Conservation (phyloP, 2,888 invertebrate genomes). For the Heliconius erato region DNA sequence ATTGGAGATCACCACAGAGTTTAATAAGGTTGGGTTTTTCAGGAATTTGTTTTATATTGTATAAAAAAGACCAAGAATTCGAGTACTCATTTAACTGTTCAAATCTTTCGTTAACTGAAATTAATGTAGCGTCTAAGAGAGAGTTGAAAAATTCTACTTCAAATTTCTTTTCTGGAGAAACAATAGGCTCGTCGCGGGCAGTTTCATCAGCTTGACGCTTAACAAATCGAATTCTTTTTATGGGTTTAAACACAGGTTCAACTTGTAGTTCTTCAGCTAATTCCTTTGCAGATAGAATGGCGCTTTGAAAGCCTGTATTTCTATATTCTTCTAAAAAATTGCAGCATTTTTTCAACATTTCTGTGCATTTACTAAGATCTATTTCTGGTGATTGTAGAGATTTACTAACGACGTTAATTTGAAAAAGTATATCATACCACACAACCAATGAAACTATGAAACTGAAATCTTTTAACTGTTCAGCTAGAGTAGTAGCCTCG, state of each 20-base stretch:
- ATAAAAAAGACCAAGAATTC: too few species aligned
- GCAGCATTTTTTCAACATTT: conserved; percentile 55
- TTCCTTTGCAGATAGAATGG: conserved; percentile 49
- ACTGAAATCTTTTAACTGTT: conserved; percentile 4
- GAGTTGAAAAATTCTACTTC: too few species aligned
- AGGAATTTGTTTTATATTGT: too few species aligned
- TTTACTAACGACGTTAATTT: not conserved
- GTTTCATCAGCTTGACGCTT: not conserved
- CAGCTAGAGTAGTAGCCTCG: conserved; percentile 49
- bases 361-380: conserved; percentile 17
- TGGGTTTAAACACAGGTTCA: too few species aligned
- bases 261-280: conserved; percentile 54
- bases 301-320: conserved; percentile 21
- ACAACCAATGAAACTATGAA: conserved; percentile 40
- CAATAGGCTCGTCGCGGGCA: conserved; percentile 17
- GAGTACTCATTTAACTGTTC: too few species aligned
- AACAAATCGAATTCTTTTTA: not conserved
- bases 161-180: too few species aligned
- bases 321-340: conserved; percentile 51
- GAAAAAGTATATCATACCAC: conserved; percentile 1
- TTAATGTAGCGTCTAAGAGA: too few species aligned
- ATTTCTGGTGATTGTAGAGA: conserved; percentile 55
- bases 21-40: too few species aligned
- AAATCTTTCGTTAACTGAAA: too few species aligned
- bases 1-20: too few species aligned